phyloP scores from a whole-genome alignment of 2,888 invertebrate species.

The Platynereis dumerilii region DNA sequence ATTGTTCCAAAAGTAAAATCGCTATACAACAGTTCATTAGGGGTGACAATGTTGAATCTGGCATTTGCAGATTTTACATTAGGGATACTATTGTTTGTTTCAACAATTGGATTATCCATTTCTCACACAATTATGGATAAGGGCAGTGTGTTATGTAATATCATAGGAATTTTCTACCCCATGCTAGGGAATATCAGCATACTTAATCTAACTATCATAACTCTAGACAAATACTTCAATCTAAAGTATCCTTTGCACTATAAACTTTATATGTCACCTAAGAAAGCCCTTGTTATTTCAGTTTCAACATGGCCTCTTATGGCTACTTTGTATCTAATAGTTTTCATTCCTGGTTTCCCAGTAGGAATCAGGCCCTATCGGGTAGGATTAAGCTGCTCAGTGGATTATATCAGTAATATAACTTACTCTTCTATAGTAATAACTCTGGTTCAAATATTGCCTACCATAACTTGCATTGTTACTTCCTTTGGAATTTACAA shows the following conservation, averaged over 20 bases:
- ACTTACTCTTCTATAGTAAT: background rate
- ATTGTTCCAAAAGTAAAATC: constrained; percentile 4
- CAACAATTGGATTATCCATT: background rate
- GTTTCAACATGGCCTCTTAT: background rate
- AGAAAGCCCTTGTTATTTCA: background rate
- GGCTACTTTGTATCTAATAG: background rate
- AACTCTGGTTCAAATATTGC: background rate
- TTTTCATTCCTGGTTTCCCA: background rate
- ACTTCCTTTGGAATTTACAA: background rate
- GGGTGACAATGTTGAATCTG: constrained; percentile 1
- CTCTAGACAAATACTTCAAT: background rate
- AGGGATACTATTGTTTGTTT: background rate
- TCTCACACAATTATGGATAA: background rate
- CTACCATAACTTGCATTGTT: background rate
- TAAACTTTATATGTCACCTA: background rate
- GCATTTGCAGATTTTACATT: background rate
- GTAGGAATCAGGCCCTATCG: background rate
- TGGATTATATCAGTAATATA: background rate
- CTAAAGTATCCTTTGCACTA: constrained; percentile 2
- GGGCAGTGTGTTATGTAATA: background rate
- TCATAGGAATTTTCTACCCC: background rate
- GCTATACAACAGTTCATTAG: background rate
- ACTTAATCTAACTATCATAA: background rate
- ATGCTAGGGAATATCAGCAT: background rate
- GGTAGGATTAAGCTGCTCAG: background rate